Evolutionary conservation across 2,888 invertebrate genomes (phyloP).

Genomic region (Candidula unifasciata): DNA sequence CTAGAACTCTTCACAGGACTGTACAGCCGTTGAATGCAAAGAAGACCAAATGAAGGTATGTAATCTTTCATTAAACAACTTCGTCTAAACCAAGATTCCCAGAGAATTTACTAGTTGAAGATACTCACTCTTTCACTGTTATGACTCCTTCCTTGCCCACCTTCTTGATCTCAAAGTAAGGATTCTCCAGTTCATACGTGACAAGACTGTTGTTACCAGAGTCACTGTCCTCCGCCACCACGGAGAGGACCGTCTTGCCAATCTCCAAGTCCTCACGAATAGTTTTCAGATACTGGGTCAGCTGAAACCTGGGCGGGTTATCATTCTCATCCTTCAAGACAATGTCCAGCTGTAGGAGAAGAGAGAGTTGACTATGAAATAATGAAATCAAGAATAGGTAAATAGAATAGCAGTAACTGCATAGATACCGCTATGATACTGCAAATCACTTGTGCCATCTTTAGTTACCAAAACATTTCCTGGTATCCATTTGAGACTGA

Average conservation of each 20-base stretch:
- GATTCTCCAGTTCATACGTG: constrained; percentile 69
- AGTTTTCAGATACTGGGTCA: constrained; percentile 64
- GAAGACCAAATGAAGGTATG: too few species aligned
- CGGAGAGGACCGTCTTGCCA: constrained; percentile 84
- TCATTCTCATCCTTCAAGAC: constrained; percentile 98
- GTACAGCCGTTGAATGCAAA: too few species aligned
- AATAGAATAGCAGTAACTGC: too few species aligned
- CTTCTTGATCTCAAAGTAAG: constrained; percentile 71
- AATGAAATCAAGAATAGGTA: too few species aligned
- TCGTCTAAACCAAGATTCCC: too few species aligned
- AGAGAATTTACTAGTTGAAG: too few species aligned
- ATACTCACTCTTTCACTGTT: constrained; percentile 65
- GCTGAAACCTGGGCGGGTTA: constrained; percentile 85
- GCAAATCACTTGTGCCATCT: too few species aligned
- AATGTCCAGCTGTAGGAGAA: constrained; percentile 80
- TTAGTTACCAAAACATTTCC: too few species aligned
- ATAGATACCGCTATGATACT: too few species aligned
- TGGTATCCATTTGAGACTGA: too few species aligned
- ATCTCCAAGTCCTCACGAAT: constrained; percentile 66
- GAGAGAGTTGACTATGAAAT: background rate
- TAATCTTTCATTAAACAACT: too few species aligned
- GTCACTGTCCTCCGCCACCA: constrained; percentile 96
- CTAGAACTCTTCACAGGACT: too few species aligned
- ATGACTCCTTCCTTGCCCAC: constrained; percentile 69
- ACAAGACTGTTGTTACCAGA: constrained; percentile 87